These are phyloP conservation scores for Eubasilissa regina DNA, from an alignment of 1,140 invertebrate species.

Conservation along the genomic window DNA sequence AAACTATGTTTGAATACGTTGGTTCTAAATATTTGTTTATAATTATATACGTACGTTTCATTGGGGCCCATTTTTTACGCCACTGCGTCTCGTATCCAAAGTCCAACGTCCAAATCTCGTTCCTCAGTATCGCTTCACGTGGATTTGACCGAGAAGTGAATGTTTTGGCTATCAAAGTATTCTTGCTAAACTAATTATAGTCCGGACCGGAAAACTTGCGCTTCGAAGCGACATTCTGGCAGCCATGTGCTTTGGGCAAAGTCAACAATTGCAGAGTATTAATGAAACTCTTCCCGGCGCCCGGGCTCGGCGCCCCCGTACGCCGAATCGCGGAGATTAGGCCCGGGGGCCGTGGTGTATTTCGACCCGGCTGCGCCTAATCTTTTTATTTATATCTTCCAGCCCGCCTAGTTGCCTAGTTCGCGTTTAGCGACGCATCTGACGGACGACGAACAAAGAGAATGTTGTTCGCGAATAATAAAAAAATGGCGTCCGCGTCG, in stretches of 20 bases:
- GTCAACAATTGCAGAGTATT: not conserved
- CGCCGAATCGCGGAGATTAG: not conserved
- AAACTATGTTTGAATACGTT: too few relatives aligned
- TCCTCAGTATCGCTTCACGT: not conserved
- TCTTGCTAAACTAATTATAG: slow-evolving; percentile 3
- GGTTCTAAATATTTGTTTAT: too few relatives aligned
- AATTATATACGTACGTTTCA: too few relatives aligned
- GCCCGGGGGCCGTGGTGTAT: not conserved
- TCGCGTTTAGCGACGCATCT: not conserved
- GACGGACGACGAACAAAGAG: slow-evolving; percentile 5
- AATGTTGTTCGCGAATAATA: slow-evolving; percentile 10
- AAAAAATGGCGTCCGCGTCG: not conserved
- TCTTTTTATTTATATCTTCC: not conserved
- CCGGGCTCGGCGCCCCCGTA: not conserved
- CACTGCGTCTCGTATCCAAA: not conserved
- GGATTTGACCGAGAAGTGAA: not conserved
- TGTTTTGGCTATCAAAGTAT: slow-evolving; percentile 6
- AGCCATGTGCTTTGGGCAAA: not conserved
- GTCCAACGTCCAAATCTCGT: not conserved
- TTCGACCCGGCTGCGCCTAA: too few relatives aligned
- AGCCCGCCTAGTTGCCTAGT: too few relatives aligned
- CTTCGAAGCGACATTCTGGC: slow-evolving; percentile 5
- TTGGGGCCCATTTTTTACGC: too few relatives aligned
- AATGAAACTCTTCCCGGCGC: not conserved
- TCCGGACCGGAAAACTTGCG: slow-evolving; percentile 14